Evolutionary conservation across 2,797 vertebrate species (phyloP).

Genomic region (Coregonus suidteri): DNA sequence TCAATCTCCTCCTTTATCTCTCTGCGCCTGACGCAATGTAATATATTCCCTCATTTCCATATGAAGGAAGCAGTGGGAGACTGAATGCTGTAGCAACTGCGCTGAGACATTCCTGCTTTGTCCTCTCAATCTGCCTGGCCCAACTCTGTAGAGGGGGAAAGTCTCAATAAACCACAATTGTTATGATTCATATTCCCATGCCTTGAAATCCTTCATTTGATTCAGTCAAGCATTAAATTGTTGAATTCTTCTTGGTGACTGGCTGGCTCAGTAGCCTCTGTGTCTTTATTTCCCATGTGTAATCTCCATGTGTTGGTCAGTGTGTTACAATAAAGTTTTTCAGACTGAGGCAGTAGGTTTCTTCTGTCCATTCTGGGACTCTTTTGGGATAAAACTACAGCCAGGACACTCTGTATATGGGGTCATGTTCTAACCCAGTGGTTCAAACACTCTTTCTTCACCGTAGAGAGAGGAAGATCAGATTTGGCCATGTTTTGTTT

Average conservation of each 20-base stretch:
- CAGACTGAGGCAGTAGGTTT: too few species aligned
- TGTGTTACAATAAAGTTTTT: neutral
- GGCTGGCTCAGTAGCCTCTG: slow-evolving; percentile 9
- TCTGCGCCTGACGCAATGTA: slow-evolving; percentile 52
- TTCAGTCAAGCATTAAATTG: slow-evolving; percentile 11
- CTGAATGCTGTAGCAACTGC: slow-evolving; percentile 46
- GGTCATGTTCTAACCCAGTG: slow-evolving; percentile 31
- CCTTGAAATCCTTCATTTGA: slow-evolving; percentile 13
- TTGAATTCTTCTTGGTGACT: slow-evolving; percentile 17
- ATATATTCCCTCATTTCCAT: slow-evolving; percentile 78
- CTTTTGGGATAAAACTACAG: slow-evolving; percentile 1
- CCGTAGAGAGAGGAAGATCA: neutral
- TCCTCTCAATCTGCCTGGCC: slow-evolving; percentile 26
- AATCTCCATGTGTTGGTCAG: slow-evolving; percentile 14
- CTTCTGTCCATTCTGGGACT: slow-evolving; percentile 16
- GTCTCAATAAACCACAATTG: slow-evolving; percentile 22
- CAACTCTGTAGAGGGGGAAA: slow-evolving; percentile 7
- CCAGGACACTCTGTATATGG: slow-evolving; percentile 11
- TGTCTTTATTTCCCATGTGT: slow-evolving; percentile 28
- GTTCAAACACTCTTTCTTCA: slow-evolving; percentile 21
- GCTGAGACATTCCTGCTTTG: slow-evolving; percentile 49
- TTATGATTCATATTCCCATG: slow-evolving; percentile 26
- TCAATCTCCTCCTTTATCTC: slow-evolving; percentile 58
- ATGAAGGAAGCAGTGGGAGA: slow-evolving; percentile 71
- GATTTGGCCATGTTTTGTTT: slow-evolving; percentile 54